Evolutionary conservation across 2,888 invertebrate genomes (phyloP).

Genomic region (Entomobrya multifasciata): DNA sequence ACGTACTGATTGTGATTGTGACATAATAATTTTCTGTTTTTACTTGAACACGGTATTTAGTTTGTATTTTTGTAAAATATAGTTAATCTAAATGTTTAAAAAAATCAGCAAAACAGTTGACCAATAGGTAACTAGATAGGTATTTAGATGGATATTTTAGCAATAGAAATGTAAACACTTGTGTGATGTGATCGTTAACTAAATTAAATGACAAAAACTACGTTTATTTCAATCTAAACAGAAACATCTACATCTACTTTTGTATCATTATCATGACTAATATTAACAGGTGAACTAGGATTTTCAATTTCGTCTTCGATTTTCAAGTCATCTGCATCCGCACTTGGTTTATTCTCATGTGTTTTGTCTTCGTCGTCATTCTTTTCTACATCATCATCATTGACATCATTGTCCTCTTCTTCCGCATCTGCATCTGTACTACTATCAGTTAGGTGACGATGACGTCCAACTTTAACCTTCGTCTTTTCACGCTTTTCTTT

Average conservation of each 20-base stretch:
- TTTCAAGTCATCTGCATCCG: neutral
- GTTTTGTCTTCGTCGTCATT: neutral
- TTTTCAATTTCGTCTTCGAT: too few relatives aligned
- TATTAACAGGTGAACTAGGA: too few relatives aligned
- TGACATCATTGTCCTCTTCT: neutral
- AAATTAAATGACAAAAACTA: too few relatives aligned
- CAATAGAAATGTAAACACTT: too few relatives aligned
- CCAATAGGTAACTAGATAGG: too few relatives aligned
- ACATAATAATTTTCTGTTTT: neutral
- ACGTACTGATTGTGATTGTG: neutral
- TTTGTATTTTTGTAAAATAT: conserved; percentile 16
- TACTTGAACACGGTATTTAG: neutral
- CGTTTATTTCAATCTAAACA: too few relatives aligned
- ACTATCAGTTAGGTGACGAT: conserved; percentile 9
- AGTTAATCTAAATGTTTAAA: neutral
- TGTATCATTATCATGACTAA: too few relatives aligned
- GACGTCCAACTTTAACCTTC: neutral
- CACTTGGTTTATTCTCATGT: neutral
- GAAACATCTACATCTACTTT: neutral
- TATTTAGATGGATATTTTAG: too few relatives aligned
- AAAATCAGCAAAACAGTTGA: neutral
- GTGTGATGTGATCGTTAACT: too few relatives aligned
- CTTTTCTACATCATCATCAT: neutral
- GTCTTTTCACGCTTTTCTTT: neutral
- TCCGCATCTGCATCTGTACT: conserved; percentile 24